Percentiles rank a stretch among this genome's conserved stretches.
Conservation (phyloP, 2,888 invertebrate genomes). For the Seira musarum region DNA sequence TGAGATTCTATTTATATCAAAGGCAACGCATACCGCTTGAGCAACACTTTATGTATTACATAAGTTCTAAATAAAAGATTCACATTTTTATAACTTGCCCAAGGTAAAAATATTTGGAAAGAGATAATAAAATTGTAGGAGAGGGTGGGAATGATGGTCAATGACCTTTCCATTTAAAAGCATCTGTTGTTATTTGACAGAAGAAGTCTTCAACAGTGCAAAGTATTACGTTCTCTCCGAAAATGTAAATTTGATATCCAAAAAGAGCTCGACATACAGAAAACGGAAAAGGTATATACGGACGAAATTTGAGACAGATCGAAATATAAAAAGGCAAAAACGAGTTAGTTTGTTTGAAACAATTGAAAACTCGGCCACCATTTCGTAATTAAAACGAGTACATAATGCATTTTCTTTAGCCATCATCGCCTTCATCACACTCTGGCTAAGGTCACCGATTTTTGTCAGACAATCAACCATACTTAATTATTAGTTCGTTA, state of each 20-base stretch:
- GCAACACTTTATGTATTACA: slow-evolving; percentile 32
- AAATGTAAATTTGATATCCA: neutral
- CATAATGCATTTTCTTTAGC: neutral
- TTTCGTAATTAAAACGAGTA: neutral
- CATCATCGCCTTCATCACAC: neutral
- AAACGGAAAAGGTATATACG: neutral
- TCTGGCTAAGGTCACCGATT: slow-evolving; percentile 1
- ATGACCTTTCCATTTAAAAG: neutral
- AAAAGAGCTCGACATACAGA: neutral
- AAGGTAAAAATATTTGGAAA: slow-evolving; percentile 11
- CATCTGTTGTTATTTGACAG: neutral
- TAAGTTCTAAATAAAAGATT: slow-evolving; percentile 1
- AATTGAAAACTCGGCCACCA: neutral
- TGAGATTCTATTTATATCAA: slow-evolving; percentile 7
- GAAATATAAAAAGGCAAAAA: slow-evolving; percentile 1
- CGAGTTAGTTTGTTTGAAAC: neutral
- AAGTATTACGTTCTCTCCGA: neutral
- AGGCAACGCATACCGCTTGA: slow-evolving; percentile 56
- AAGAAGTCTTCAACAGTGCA: neutral
- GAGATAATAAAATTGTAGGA: neutral
- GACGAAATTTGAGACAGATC: neutral
- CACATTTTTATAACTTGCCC: slow-evolving; percentile 28
- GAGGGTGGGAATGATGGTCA: slow-evolving; percentile 4
- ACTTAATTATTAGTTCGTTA: neutral
- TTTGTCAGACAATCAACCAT: neutral